Evolutionary conservation across 2,888 invertebrate genomes (phyloP), one percentile per base, ranked within the genome.

Genomic region (Noctua fimbriata): DNA sequence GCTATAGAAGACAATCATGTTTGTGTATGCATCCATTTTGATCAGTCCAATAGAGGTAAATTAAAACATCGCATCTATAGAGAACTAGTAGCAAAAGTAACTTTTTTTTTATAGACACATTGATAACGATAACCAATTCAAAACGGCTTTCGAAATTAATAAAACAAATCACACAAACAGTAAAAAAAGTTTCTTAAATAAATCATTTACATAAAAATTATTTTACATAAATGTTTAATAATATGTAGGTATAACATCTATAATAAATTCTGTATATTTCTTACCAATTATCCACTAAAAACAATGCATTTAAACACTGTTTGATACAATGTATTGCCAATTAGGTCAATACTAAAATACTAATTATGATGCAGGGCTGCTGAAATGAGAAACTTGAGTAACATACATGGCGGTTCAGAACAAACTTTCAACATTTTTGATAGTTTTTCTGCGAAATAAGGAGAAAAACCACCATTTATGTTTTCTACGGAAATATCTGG

Each of bases 281-380:
- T 95, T 95, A 95, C 95, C 95, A 93, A 95, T 92, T 89, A 89
- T 90, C 94, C 94, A 93, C 89, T 91, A 92, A 91, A 92, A 81
- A 90, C 90, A 92, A 91, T 92, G 91, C 78, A 86, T 91, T 91
- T 88, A 88, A 91, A 91, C 93, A 93, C 90, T 91, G 91, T 88
- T 83, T 18, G 87, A 89, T 90, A 87, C 88, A 89, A 86, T 86
- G 90, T 91, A 93, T 93, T 92, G 92, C 92, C 94, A 92, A 92
- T 88, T 90, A 84, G 84, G 92, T 92, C 92, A 93, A 93, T 90
- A 92, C 87, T 89, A 89, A 89, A 88, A 90, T 87, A 90, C 89
- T 87, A 91, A 89, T 88, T 87, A 89, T 88, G 90, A 88, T 87
- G 91, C 87, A 86, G 92, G 92, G 89, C 85, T 84, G 94, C 95